These are phyloP conservation scores for Illadopsis cleaveri DNA, from an alignment of 2,113 vertebrate species.

Conservation along the genomic window DNA sequence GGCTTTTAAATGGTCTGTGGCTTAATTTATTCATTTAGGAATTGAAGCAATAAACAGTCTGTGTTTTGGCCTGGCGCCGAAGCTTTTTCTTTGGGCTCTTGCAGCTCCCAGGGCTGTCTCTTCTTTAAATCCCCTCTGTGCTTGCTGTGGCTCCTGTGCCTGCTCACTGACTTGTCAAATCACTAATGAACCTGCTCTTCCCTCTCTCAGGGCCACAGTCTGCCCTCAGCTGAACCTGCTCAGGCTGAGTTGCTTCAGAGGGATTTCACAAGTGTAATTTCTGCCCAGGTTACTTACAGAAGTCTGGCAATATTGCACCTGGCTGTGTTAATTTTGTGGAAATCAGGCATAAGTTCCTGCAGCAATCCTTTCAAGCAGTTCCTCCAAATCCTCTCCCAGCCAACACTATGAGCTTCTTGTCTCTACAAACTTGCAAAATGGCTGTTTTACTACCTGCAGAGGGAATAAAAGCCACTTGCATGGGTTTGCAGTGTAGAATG, in stretches of 20 bases:
- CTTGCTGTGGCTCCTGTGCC: background rate
- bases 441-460: background rate
- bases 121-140: background rate
- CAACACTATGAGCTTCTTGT: background rate
- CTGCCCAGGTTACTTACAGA: background rate
- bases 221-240: conserved; percentile 37
- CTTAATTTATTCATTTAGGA: conserved; percentile 34
- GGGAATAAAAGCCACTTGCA: conserved; percentile 24
- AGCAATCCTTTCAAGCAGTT: background rate
- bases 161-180: conserved; percentile 48
- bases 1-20: conserved; percentile 18
- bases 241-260: background rate
- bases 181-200: background rate
- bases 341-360: background rate
- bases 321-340: conserved; percentile 18
- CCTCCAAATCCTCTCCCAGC: background rate
- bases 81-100: background rate
- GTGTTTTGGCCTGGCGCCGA: background rate
- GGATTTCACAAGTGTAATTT: background rate
- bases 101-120: conserved; percentile 9
- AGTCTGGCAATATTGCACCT: background rate
- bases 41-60: conserved; percentile 24
- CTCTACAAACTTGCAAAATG: background rate
- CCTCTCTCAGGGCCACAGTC: conserved; percentile 7
- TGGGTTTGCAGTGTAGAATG: background rate